Conservation (phyloP, 2,797 vertebrate species). For the Phoxinus dragarum region DNA sequence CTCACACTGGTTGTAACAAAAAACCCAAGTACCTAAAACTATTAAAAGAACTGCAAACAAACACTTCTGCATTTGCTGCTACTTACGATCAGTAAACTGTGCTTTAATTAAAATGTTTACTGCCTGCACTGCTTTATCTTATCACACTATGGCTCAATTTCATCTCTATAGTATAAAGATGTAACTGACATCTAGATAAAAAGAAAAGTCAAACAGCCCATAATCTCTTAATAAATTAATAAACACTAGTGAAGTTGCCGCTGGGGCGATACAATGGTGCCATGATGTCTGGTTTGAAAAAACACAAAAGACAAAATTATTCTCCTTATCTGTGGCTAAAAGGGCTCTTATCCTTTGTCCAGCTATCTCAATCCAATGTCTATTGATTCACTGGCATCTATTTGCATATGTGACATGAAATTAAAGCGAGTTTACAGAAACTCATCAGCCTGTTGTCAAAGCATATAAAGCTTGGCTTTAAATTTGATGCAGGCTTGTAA, state of each 20-base stretch:
- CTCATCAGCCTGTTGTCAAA: conserved; percentile 9
- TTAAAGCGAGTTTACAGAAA: conserved; percentile 7
- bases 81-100: conserved; percentile 6
- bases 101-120: conserved; percentile 13
- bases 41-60: background rate
- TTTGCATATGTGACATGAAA: conserved; percentile 40
- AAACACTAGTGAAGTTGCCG: conserved; percentile 19
- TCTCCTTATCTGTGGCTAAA: conserved; percentile 30
- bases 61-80: conserved; percentile 15
- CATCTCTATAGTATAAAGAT: conserved; percentile 14
- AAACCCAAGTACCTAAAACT: background rate
- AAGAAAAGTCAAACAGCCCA: conserved; percentile 22
- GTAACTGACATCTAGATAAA: conserved; percentile 17
- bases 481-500: background rate
- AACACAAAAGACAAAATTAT: conserved; percentile 19
- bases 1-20: background rate
- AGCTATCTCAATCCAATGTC: background rate
- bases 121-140: conserved; percentile 5
- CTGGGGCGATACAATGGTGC: background rate
- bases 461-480: background rate
- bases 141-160: background rate
- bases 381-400: conserved; percentile 23
- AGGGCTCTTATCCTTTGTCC: conserved; percentile 14
- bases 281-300: conserved; percentile 28
- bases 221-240: conserved; percentile 33